Evolutionary conservation across 2,888 invertebrate species (phyloP), one percentile per base, ranked within the genome.

Genomic region (Pristionchus arcanus): DNA sequence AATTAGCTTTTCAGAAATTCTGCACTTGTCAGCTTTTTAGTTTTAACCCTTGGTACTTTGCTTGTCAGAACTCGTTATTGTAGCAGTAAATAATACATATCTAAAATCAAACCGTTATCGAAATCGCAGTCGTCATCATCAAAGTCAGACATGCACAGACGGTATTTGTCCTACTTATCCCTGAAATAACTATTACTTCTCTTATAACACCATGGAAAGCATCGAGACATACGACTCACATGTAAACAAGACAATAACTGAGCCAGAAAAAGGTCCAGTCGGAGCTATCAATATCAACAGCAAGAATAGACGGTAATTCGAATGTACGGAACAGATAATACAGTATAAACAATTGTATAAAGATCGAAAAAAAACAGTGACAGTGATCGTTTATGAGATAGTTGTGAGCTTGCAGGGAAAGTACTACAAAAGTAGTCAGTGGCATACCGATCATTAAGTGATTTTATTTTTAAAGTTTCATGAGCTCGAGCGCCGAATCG

Each of bases 111-210:
- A 92, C 92, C 91, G 81, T 91, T 91, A 85, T 92, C 92, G 74
- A 88, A 91, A 71, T 91, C 92, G 53, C 90, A 91, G 66, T 91
- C 91, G 84, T 91, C 92, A 66, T 92, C 92, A 37, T 89, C 91
- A 71, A 90, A 90, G 74, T 88, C 88, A 55, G 87, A 87, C 87
- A 85, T 85, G 15, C 1, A n/a, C 28, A 55, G 42, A 21, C 49
- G 25, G 53, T 1, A 21, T 55, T 53, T 28, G 21, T 3, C 5
- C 31, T 55, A 19, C 84, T 34, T 34, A 59, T 28, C 21, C 28
- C 49, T 81, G n/a, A 15, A 16, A 31, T 31, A 4, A 31, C 21
- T 21, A 16, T 21, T 16, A 16, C 16, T 68, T 34, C 4, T 68
- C 2, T 31, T 19, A 19, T 31, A 11, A 31, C 31, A 28, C 28